Conservation (phyloP, 1,140 invertebrate species). For the Penaeus chinensis region DNA sequence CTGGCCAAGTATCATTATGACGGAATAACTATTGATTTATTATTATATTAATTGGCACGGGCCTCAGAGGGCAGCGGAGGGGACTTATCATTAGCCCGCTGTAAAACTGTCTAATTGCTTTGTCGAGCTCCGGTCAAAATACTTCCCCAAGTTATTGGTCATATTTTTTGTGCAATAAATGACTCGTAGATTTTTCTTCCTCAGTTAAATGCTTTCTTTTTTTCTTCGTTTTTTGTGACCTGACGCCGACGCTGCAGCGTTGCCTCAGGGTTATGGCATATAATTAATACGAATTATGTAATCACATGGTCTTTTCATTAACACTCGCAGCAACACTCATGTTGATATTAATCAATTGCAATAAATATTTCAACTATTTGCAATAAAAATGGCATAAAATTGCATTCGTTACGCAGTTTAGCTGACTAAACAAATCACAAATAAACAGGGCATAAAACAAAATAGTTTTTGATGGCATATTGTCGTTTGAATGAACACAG, state of each 20-base stretch:
- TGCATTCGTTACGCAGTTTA: slow-evolving; percentile 50
- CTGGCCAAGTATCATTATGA: slow-evolving; percentile 37
- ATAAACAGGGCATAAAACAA: slow-evolving; percentile 45
- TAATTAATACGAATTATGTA: slow-evolving; percentile 4
- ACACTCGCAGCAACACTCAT: background rate
- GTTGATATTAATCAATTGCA: slow-evolving; percentile 19
- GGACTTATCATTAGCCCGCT: slow-evolving; percentile 26
- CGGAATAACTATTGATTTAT: slow-evolving; percentile 51
- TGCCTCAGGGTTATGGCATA: background rate
- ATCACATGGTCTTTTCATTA: slow-evolving; percentile 20
- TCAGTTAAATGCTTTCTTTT: background rate
- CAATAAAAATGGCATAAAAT: slow-evolving; percentile 21
- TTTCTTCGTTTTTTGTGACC: background rate
- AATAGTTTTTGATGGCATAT: too few relatives aligned
- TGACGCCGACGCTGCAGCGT: too few relatives aligned
- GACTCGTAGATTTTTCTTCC: background rate
- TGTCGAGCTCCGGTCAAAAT: too few relatives aligned
- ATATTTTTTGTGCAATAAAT: too few relatives aligned
- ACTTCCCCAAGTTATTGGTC: too few relatives aligned
- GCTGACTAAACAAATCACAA: slow-evolving; percentile 39
- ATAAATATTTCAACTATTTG: slow-evolving; percentile 34
- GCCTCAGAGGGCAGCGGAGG: background rate
- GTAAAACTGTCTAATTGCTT: slow-evolving; percentile 43
- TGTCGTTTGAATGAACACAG: too few relatives aligned
- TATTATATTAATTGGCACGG: slow-evolving; percentile 38